Base-by-base conservation (phyloP, 2,113 vertebrate species). In the Chaenocephalus aceratus region DNA sequence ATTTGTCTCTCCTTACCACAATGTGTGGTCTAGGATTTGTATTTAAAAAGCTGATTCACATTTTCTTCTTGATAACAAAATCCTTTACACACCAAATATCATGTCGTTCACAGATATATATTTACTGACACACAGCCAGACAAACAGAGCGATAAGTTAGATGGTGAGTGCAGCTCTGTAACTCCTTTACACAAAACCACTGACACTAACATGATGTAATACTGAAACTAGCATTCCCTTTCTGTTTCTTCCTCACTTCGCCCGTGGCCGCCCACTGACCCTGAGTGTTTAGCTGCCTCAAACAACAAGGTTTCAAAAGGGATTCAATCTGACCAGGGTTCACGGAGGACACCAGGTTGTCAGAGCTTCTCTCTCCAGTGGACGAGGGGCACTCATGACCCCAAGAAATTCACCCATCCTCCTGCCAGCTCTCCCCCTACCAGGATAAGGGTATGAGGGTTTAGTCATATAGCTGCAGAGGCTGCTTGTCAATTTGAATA, bases 401-500 rank as follows among this genome's bases (percentile, higher is more conserved):
- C 76, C 2, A 5, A 82, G 88, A 67, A 46, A 62, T 77, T 89
- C 84, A 85, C 64, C 21, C 78, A 67, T 70, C 62, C 63, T 79
- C 59, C 71, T 74, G 72, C 65, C 54, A 68, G 75, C 70, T 64
- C 62, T 41, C 13, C 70, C 36, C 59, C 73, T 16, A 52, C 70
- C 75, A 75, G 23, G 75, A 65, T 69, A 68, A 13, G 54, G 64
- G 61, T 58, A 44, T 9, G 36, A 80, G 63, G 77, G 75, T 87
- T 92, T 85, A 90, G 81, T 86, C 90, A 80, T 69, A 53, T 73
- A 86, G 77, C 86, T 65, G 77, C 85, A 82, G 79, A 84, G 68
- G 82, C 59, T 58, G 63, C 88, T 82, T 90, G 92, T 93, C 91
- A 90, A 84, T 89, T 86, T 87, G 83, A 89, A 77, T 83, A 82